Base-by-base conservation (phyloP, 2,888 invertebrate genomes). In the Patella depressa region DNA sequence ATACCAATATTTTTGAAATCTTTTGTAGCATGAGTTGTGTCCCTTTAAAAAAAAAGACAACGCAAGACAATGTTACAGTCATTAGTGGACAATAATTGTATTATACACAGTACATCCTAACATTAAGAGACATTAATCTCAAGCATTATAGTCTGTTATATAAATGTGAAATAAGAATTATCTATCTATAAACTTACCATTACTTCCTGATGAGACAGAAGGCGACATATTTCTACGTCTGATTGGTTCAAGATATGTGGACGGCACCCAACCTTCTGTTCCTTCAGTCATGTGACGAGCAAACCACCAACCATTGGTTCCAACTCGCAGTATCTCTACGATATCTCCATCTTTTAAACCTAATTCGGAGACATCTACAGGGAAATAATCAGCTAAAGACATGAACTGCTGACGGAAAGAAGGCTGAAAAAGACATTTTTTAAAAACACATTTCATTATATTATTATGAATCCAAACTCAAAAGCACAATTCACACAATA, bases 291-390 rank as follows among this genome's bases (percentile, higher is more conserved):
- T 92, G 89, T 96, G 95, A 88, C 96, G 95, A 90, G 97, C 96
- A 93, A 96, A 97, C 97, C 97, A 98, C 98, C 98, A 98, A 85
- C 98, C 97, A 85, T 97, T 97, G 93, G 96, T 96, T 90, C 97
- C 97, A 86, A 97, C 95, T 93, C 97, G 97, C 85, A 97, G 94
- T 85, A 98, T 94, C 91, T 97, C 96, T 85, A 98, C 95, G 87
- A 94, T 94, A 93, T 98, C 97, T 34, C 97, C 97, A 93, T 97
- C 97, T 80, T 94, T 94, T 93, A 98, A 94, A 83, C 96, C 95
- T 84, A 98, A 95, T 93, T 98, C 98, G 84, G 96, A 96, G 85
- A 95, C 95, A 85, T 97, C 97, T 92, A 96, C 95, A 81, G 97
- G 96, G 91, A 95, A 95, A 93, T 98, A 98, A 93, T 98, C 97